phyloP scores from a whole-genome alignment of 1,140 invertebrate genomes.

The Hyphantria cunea region DNA sequence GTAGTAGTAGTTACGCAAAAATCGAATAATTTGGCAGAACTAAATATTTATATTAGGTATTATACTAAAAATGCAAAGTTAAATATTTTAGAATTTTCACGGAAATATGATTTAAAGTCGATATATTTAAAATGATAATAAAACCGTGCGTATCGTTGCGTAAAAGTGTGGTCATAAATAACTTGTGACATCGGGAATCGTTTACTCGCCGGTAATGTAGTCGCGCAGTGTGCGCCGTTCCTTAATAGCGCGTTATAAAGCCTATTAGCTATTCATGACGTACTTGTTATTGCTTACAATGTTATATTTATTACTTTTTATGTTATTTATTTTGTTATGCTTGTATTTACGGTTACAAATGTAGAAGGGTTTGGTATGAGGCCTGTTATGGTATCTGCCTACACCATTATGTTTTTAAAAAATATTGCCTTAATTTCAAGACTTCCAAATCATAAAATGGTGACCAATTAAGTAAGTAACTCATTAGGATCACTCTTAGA shows the following conservation, averaged over 20 bases:
- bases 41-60: no score
- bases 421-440: no score
- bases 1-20: no score
- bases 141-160: constrained; percentile 9
- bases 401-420: no score
- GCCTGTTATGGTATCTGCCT: not conserved
- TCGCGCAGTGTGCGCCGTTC: constrained; percentile 29
- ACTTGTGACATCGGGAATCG: not conserved
- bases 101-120: constrained; percentile 12
- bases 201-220: constrained; percentile 21
- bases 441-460: no score
- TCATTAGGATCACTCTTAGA: no score
- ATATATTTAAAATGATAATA: constrained; percentile 12
- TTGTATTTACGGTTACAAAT: not conserved
- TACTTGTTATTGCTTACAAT: constrained; percentile 26
- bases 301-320: constrained; percentile 17
- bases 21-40: no score
- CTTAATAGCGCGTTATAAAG: constrained; percentile 51
- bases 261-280: constrained; percentile 54
- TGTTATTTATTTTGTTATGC: not conserved
- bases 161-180: constrained; percentile 23
- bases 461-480: no score
- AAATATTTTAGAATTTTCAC: not conserved
- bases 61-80: no score
- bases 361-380: not conserved